Evolutionary conservation across 2,888 invertebrate species (phyloP), one percentile per base, ranked within the genome.

Genomic region (Arge pagana): DNA sequence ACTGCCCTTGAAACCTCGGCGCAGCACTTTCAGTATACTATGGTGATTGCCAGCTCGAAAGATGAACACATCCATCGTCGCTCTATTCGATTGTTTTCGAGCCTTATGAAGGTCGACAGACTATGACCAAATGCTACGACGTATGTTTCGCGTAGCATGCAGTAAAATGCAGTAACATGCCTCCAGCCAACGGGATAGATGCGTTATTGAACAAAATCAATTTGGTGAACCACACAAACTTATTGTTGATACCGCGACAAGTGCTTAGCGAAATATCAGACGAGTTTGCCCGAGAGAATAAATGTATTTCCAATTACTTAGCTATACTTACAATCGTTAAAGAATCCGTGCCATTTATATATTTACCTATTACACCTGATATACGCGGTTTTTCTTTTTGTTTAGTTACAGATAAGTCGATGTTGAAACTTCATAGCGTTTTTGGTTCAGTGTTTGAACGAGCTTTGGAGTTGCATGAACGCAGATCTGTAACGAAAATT

Each of bases 401-500:
- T 73, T 31, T 61, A 87, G 87, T 87, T 78, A 74, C 81, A 67
- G 82, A 82, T 61, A 79, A 80, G 40, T 79, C 81, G 26, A 67
- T 87, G 16, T 62, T 83, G 16, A 78, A 78, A 31, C 70, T 89
- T 3, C 77, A 84, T 65, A 81, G 83, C 2, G 66, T 85, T 10
- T 86, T 87, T 62, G 86, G 85, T 1, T 68, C 70, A 19, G 76
- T 82, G 6, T 75, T 88, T 16, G 79, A 82, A 63, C 79, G 82
- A 62, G 83, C 87, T 0, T 69, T 85, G 3, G 83, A 86, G 57
- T 76, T 88, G 5, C 73, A 87, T 39, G 88, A 88, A 55, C 82
- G 80, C 41, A 76, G 79, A 56, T 75, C 76, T 37, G 76, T 82
- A 2, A 78, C 82, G 0, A 68, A 77, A 11, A 74, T 80, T 13